Conservation (phyloP, 2,888 invertebrate genomes). For the Dexiosoma caninum region DNA sequence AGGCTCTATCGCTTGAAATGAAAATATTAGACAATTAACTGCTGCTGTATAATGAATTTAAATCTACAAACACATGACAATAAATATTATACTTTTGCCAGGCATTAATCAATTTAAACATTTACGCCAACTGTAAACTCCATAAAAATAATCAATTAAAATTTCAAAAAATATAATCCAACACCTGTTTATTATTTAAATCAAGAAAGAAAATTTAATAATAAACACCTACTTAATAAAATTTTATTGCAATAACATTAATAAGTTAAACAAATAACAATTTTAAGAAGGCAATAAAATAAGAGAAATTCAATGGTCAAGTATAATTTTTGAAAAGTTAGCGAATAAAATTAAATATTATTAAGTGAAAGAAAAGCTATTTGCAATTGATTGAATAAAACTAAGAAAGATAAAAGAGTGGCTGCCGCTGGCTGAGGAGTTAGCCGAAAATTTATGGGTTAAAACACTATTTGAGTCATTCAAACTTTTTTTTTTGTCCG, state of each 20-base stretch:
- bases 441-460: too few species aligned
- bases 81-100: conserved; percentile 2
- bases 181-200: conserved; percentile 47
- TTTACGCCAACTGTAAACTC: conserved; percentile 16
- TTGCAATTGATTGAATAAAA: too few species aligned
- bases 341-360: not conserved
- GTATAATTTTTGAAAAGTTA: not conserved
- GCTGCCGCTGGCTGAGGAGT: too few species aligned
- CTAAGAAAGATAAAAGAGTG: too few species aligned
- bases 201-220: conserved; percentile 1
- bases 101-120: conserved; percentile 7
- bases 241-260: not conserved
- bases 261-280: conserved; percentile 17
- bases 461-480: too few species aligned
- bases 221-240: conserved; percentile 40
- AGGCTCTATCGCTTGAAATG: too few species aligned
- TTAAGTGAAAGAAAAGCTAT: too few species aligned
- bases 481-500: too few species aligned
- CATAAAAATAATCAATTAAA: conserved; percentile 9
- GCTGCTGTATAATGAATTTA: not conserved
- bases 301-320: not conserved
- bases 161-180: not conserved
- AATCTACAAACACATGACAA: conserved; percentile 5
- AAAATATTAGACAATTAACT: conserved; percentile 6
- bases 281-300: not conserved